Evolutionary conservation across 2,113 vertebrate genomes (phyloP), one percentile per base, ranked within the genome.

Genomic region (Tricholaema leucomelas): DNA sequence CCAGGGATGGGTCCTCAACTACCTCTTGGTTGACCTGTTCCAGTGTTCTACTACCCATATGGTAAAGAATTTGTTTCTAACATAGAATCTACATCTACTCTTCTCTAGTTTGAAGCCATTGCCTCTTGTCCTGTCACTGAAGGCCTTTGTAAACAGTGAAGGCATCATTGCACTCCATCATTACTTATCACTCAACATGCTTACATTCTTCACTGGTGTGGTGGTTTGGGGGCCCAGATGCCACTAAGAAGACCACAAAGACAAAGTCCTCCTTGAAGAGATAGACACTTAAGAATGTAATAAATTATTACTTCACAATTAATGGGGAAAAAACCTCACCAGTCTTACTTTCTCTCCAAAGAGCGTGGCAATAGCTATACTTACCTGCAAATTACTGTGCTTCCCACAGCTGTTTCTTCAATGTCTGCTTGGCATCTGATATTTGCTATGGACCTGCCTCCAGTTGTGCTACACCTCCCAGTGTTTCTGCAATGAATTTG

Each of bases 251-350:
- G 16, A 44, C 42, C 42, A 44, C 16, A 44, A 42, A 42, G 42
- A 42, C 42, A 42, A 44, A 44, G 42, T 44, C 42, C 42, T 44
- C 42, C 42, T 17, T 44, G 17, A 44, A 44, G 42, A 44, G 42
- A 18, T 44, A 16, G 15, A 36, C 16, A 25, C 18, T 50, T 59
- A n/a, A 56, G 23, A 19, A 44, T 31, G 48, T 15, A 55, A 64
- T 16, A 75, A 61, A 31, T 42, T 31, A 71, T 15, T 70, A 59
- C 9, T 5, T 24, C 23, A 54, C 16, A 67, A 74, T 25, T 35
- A 83, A 54, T 19, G 23, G 13, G 20, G 11, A 5, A 24, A 19
- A 50, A 11, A 0, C 2, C 3, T 19, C 14, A 48, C 10, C 15
- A 42, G 19, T n/a, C 31, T 42, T 44, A 35, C 27, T 8, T 60